phyloP scores from a whole-genome alignment of 2,888 invertebrate species.

The Mythimna pallens region DNA sequence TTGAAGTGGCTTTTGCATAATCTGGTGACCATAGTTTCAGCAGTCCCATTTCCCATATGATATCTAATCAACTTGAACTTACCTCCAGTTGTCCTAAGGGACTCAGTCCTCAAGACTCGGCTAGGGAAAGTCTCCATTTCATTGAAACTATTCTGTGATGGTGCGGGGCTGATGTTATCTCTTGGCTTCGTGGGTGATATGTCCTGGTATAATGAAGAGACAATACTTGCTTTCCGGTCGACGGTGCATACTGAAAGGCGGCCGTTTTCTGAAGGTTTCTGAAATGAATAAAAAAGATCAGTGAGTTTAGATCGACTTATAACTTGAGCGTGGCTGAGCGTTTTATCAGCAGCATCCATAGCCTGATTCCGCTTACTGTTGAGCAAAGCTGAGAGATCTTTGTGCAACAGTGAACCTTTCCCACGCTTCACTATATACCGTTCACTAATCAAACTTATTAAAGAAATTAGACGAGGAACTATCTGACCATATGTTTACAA shows the following conservation, averaged over 20 bases:
- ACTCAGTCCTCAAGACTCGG: slow-evolving; percentile 81
- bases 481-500: too few relatives aligned
- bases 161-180: slow-evolving; percentile 85
- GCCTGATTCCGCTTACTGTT: too few relatives aligned
- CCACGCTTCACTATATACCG: too few relatives aligned
- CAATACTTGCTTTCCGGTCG: slow-evolving; percentile 87
- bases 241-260: slow-evolving; percentile 86
- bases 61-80: neutral
- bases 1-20: neutral
- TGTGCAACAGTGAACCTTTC: too few relatives aligned
- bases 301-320: neutral
- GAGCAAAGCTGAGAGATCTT: too few relatives aligned
- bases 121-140: slow-evolving; percentile 72
- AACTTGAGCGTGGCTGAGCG: too few relatives aligned
- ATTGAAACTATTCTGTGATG: slow-evolving; percentile 83
- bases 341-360: too few relatives aligned
- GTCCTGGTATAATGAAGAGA: slow-evolving; percentile 85
- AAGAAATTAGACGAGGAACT: too few relatives aligned
- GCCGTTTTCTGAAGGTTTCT: slow-evolving; percentile 87
- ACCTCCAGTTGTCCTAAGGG: slow-evolving; percentile 75
- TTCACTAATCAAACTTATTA: too few relatives aligned
- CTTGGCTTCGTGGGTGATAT: slow-evolving; percentile 82
- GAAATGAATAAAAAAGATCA: slow-evolving; percentile 53
- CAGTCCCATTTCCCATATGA: too few relatives aligned
- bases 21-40: neutral